Percentiles rank a stretch among this genome's conserved stretches.
These are phyloP conservation scores for Chaetogeoica ovagalla DNA, from an alignment of 2,888 invertebrate species.

Conservation along the genomic window DNA sequence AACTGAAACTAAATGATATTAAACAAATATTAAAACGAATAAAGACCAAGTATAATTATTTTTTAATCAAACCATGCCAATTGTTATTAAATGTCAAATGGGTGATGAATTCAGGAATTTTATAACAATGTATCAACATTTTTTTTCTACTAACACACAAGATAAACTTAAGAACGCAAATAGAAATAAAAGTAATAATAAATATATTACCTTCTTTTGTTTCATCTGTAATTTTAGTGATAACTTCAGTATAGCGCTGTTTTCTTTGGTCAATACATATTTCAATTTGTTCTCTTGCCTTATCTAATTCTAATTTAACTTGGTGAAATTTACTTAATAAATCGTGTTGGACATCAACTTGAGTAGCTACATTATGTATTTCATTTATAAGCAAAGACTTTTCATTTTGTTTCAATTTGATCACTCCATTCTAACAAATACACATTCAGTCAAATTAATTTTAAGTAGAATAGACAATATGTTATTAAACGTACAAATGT, in stretches of 20 bases:
- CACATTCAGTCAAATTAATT: neutral
- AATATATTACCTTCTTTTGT: conserved; percentile 39
- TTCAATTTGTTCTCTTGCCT: conserved; percentile 36
- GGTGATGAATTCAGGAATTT: too few relatives aligned
- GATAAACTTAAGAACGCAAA: too few relatives aligned
- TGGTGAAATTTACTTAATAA: conserved; percentile 45
- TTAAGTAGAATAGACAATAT: neutral
- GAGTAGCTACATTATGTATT: conserved; percentile 41
- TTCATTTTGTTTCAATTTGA: conserved; percentile 41
- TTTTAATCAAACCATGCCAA: too few relatives aligned
- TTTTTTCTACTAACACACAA: too few relatives aligned
- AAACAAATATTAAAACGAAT: neutral
- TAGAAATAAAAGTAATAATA: too few relatives aligned
- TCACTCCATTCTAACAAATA: conserved; percentile 42
- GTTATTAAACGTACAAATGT: conserved; percentile 16
- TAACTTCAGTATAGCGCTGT: conserved; percentile 34
- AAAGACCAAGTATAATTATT: too few relatives aligned
- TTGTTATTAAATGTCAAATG: too few relatives aligned
- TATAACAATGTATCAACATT: too few relatives aligned
- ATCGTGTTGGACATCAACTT: conserved; percentile 32
- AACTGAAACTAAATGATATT: conserved; percentile 62
- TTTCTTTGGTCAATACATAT: conserved; percentile 13
- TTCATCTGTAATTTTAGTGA: conserved; percentile 8
- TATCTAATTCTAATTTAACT: conserved; percentile 32
- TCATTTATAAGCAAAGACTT: conserved; percentile 29